Evolutionary conservation across 1,140 invertebrate species (phyloP).

Genomic region (Cephus cinctus): DNA sequence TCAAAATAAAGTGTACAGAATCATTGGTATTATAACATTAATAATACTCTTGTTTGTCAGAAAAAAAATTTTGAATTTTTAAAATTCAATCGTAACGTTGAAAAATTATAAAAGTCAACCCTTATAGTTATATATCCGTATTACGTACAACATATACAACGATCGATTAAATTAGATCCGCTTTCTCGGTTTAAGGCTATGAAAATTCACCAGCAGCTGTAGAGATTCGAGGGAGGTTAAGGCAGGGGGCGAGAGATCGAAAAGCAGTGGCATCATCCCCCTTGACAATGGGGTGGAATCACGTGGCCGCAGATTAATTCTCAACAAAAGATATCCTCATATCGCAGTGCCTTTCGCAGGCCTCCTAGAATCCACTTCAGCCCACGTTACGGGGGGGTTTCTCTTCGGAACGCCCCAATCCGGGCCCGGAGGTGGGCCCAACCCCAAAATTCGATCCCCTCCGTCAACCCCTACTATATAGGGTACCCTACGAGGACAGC

Average conservation of each 20-base stretch:
- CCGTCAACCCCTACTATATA: conserved; percentile 20
- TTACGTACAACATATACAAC: too few species aligned
- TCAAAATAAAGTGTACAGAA: too few species aligned
- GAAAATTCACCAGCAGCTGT: too few species aligned
- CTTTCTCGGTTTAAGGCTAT: too few species aligned
- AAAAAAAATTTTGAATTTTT: too few species aligned
- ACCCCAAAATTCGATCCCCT: conserved; percentile 5
- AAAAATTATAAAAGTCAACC: too few species aligned
- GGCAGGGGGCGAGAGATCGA: background rate
- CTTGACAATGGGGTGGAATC: background rate
- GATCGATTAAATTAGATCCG: too few species aligned
- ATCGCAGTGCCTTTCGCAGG: conserved; percentile 8
- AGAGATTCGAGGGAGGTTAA: background rate
- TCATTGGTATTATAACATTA: too few species aligned
- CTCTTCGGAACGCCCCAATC: conserved; percentile 29
- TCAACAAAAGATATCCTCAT: conserved; percentile 11
- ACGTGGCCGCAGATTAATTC: conserved; percentile 15
- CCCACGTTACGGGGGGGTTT: conserved; percentile 18
- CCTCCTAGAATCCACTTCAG: conserved; percentile 14
- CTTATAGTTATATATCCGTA: too few species aligned
- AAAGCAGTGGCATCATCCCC: too few species aligned
- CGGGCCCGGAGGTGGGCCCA: conserved; percentile 18
- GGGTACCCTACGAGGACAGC: conserved; percentile 3
- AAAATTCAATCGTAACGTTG: too few species aligned
- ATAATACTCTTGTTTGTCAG: too few species aligned